Conservation (phyloP, 1,140 invertebrate species). For the Camponotus pennsylvanicus region DNA sequence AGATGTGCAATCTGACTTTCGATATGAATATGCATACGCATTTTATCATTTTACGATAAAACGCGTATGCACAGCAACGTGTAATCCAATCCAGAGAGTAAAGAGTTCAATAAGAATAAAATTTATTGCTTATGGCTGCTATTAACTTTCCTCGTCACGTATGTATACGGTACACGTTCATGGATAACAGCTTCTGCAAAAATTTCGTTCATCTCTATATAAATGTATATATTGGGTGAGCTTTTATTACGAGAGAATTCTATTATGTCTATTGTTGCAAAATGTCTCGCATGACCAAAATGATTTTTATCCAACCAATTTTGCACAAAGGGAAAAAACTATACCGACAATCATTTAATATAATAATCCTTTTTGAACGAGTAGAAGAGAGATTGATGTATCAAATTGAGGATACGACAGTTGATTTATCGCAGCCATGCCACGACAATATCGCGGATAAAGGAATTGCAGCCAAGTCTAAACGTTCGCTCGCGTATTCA, state of each 20-base stretch:
- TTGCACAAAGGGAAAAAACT: not conserved
- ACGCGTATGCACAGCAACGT: not conserved
- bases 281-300: not conserved
- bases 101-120: slow-evolving; percentile 4
- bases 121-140: not conserved
- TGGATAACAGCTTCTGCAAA: not conserved
- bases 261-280: not conserved
- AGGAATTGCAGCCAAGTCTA: slow-evolving; percentile 33
- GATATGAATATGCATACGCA: slow-evolving; percentile 28
- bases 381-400: not conserved
- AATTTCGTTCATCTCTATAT: not conserved
- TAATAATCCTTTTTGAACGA: slow-evolving; percentile 10
- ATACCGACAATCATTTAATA: not conserved
- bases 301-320: not conserved
- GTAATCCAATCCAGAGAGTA: not conserved
- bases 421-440: not conserved
- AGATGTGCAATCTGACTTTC: not conserved
- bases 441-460: slow-evolving; percentile 26
- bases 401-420: not conserved
- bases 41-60: slow-evolving; percentile 7
- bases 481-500: not conserved
- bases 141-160: not conserved
- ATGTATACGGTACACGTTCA: not conserved
- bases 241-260: too few relatives aligned
- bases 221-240: not conserved